Base-by-base conservation (phyloP, 1,140 invertebrate genomes). In the Scylla paramamosain region DNA sequence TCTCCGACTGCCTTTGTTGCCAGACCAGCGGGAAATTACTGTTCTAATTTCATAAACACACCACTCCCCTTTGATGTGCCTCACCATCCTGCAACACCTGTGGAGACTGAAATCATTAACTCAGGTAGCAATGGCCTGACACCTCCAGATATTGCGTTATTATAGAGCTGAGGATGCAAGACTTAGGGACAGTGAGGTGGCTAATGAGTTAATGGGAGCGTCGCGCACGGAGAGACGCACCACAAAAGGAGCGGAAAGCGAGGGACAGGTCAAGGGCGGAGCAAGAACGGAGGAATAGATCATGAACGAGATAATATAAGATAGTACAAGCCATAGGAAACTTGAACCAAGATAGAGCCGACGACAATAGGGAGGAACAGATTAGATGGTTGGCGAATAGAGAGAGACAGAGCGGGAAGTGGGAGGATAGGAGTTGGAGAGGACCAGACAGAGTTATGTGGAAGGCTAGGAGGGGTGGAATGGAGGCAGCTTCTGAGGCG, bases 81-180 rank as follows among this genome's bases (percentile, higher is more conserved):
- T n/a, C 52, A 59, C n/a, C n/a, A 20, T n/a, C 67, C 25, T 77
- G 25, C 16, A 77, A 7, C 67, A 7, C 67, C 25, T 77, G 20
- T n/a, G 67, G 67, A 7, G 25, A 77, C n/a, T 77, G n/a, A 77
- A 77, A n/a, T 77, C 1, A 77, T 77, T 77, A 77, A 77, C 67
- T 77, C 20, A 77, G 67, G 25, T 77, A 77, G 20, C 20, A 77
- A 77, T n/a, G 20, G 67, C 67, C 67, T 77, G 67, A 25, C 67
- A 77, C 67, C 67, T 77, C 67, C 67, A 77, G 67, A 77, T n/a
- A 77, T 77, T 77, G 20, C 10, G 1, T 77, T 77, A 77, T 77
- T 77, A 77, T 77, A 20, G 25, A 77, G 67, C 67, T n/a, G 67
- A 77, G n/a, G n/a, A 77, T 77, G 67, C 67, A 77, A 77, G 67